Evolutionary conservation across 2,113 vertebrate genomes (phyloP).

Genomic region (Lasiurus borealis): DNA sequence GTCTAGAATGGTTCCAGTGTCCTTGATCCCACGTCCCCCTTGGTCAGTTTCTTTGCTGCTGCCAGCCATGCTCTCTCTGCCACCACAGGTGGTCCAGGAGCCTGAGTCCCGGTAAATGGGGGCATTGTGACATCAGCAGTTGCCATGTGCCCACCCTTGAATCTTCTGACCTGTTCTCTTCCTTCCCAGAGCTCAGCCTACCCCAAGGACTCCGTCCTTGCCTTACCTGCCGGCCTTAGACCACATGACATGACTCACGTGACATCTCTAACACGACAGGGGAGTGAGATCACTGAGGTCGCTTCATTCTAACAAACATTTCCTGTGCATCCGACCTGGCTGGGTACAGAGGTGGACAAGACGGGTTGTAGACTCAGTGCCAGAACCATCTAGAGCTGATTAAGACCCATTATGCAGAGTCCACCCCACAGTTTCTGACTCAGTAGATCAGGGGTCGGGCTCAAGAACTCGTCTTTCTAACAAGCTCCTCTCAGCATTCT

Average conservation of each 20-base stretch:
- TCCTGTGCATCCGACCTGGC: neutral
- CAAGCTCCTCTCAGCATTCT: neutral
- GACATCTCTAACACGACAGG: neutral
- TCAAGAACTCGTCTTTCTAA: neutral
- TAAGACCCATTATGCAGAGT: neutral
- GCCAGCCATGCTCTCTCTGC: constrained; percentile 15
- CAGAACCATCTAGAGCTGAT: neutral
- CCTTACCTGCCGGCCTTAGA: neutral
- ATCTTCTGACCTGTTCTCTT: neutral
- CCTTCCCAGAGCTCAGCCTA: neutral
- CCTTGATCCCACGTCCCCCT: neutral
- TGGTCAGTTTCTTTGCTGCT: neutral
- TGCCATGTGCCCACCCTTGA: neutral
- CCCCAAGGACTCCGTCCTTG: too few relatives aligned
- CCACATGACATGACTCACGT: neutral
- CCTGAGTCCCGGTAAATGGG: neutral
- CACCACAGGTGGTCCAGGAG: neutral
- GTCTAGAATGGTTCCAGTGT: neutral
- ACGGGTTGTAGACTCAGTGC: neutral
- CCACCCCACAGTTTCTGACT: neutral
- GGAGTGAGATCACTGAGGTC: neutral
- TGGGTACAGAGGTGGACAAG: neutral
- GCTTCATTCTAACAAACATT: neutral
- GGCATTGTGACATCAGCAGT: constrained; percentile 77
- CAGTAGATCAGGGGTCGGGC: neutral